Percentiles rank a stretch among this genome's conserved stretches.
These are phyloP conservation scores for Calephelis nemesis DNA, from an alignment of 1,140 invertebrate genomes.

Conservation along the genomic window DNA sequence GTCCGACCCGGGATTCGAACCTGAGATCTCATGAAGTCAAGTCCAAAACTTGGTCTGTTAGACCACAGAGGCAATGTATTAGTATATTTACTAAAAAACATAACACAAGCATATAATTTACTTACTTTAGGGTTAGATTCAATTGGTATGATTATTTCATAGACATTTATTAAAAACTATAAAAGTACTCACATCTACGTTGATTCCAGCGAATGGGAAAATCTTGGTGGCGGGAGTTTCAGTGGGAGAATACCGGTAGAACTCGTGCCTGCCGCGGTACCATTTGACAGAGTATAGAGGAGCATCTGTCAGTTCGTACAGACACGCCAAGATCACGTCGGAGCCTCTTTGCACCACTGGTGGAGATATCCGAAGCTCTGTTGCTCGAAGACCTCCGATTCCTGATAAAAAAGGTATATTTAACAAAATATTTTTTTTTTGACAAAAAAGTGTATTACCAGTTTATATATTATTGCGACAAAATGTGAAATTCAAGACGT, in stretches of 20 bases:
- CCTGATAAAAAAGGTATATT: constrained; percentile 40
- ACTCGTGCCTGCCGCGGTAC: constrained; percentile 87
- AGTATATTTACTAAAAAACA: no score
- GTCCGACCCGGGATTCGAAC: no score
- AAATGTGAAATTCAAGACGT: no score
- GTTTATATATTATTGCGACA: no score
- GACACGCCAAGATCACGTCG: constrained; percentile 76
- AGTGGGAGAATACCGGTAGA: constrained; percentile 85
- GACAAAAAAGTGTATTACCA: no score
- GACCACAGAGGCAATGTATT: no score
- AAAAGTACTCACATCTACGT: constrained; percentile 85
- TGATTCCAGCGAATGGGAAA: constrained; percentile 84
- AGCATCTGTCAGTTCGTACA: constrained; percentile 85
- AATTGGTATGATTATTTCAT: no score
- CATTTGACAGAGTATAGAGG: constrained; percentile 88
- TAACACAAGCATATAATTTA: no score
- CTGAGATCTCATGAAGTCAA: no score
- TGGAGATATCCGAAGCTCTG: constrained; percentile 69
- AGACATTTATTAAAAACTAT: no score
- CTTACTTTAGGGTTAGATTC: no score
- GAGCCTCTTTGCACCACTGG: constrained; percentile 70
- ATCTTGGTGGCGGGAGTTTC: constrained; percentile 83
- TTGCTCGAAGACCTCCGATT: constrained; percentile 68
- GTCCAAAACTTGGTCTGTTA: no score
- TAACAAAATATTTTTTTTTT: not conserved